Evolutionary conservation across 2,888 invertebrate species (phyloP).

Genomic region (Xanthia icteritia): DNA sequence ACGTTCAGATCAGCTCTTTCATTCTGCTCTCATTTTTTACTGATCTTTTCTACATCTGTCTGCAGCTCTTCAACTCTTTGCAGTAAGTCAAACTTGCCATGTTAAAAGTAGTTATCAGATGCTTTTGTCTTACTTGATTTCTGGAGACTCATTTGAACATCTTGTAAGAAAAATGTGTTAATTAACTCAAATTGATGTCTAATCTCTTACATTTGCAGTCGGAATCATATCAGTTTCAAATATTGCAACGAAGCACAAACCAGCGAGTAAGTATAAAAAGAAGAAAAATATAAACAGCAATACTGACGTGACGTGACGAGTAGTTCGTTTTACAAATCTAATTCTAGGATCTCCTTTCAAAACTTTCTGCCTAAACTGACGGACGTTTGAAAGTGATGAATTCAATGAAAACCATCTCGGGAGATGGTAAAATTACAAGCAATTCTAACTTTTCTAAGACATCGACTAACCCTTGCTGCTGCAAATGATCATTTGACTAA

Average conservation of each 20-base stretch:
- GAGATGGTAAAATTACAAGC: neutral
- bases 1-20: slow-evolving; percentile 69
- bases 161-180: neutral
- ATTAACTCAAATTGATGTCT: neutral
- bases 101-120: neutral
- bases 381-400: neutral
- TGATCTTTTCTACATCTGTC: slow-evolving; percentile 71
- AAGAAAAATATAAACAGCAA: neutral
- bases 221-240: slow-evolving; percentile 44
- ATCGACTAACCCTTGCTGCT: no score
- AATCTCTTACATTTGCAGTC: slow-evolving; percentile 45
- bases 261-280: slow-evolving; percentile 39
- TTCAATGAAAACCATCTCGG: neutral
- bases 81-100: slow-evolving; percentile 63
- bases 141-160: neutral
- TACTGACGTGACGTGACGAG: no score
- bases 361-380: neutral
- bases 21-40: slow-evolving; percentile 74
- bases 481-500: no score
- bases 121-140: neutral
- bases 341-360: neutral
- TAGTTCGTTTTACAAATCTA: neutral
- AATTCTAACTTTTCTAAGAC: neutral
- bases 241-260: slow-evolving; percentile 44
- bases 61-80: slow-evolving; percentile 71